Base-by-base conservation (phyloP, 2,888 invertebrate species). In the Tyria jacobaeae region DNA sequence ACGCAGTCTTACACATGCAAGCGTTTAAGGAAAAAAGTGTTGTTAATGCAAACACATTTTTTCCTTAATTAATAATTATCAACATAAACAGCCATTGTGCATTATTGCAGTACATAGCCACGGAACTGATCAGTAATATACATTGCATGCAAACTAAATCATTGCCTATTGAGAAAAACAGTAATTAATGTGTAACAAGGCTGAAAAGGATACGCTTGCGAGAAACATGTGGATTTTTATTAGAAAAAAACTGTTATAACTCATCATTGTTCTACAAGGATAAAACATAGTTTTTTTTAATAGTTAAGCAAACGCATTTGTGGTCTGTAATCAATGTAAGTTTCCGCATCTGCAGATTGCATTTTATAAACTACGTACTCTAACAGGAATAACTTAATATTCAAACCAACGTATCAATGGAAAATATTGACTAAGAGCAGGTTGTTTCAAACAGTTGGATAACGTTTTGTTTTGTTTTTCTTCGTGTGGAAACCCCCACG, bases 191-290 rank as follows among this genome's bases (percentile, higher is more conserved):
- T 66, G 63, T 41, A 66, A 66, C 67, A 74, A 68, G 65, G 75
- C 70, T 73, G 76, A 82, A 89, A 89, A 89, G 89, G 89, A 91
- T 89, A 81, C 80, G 74, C 75, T 67, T 55, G 58, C 61, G 61
- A 52, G 61, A 62, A 66, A 65, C 83, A 88, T 88, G 88, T 91
- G 90, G 90, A 89, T 88, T 87, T 91, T 88, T 83, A 82, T 73
- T 69, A 83, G 78, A 86, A 88, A 41, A n/a, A 89, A 91, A 90
- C 84, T 82, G 72, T 88, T 89, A 90, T 91, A 75, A 70, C 74
- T 67, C 76, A 7, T 88, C 81, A 92, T 92, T 93, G 92, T 92
- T 82, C 80, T 62, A 86, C 89, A 91, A 92, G 92, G 93, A 92
- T 88, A 88, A 83, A 89, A 62, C 56, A 85, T 85, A 89, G 85